A percentile compares a stretch with the other conserved stretches of the same genome.
Conservation (phyloP, 2,797 vertebrate species). For the Carapus acus region DNA sequence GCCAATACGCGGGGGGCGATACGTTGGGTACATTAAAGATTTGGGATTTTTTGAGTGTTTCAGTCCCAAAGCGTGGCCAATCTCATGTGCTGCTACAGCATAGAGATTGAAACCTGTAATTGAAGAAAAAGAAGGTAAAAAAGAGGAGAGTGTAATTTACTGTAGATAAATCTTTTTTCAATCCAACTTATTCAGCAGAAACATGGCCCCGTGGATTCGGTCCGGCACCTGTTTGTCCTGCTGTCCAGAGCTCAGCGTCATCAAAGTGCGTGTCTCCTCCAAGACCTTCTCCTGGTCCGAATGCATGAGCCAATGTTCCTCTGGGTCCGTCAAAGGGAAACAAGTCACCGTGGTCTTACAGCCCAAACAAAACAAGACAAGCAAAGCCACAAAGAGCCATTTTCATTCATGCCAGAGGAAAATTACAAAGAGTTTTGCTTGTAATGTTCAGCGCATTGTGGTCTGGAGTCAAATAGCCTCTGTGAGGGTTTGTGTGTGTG, state of each 20-base stretch:
- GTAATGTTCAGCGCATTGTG: slow-evolving; percentile 6
- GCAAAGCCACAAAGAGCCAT: slow-evolving; percentile 42
- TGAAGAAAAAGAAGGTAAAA: slow-evolving; percentile 8
- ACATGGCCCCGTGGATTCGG: too few relatives aligned
- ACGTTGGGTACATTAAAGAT: slow-evolving; percentile 77
- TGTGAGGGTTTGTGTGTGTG: not conserved
- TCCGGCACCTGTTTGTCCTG: slow-evolving; percentile 54
- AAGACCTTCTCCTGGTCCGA: slow-evolving; percentile 61
- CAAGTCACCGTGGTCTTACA: slow-evolving; percentile 70
- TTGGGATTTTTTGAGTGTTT: slow-evolving; percentile 72
- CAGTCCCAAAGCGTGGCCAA: slow-evolving; percentile 79
- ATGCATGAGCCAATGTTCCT: slow-evolving; percentile 75
- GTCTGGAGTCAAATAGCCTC: slow-evolving; percentile 22
- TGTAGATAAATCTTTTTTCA: too few relatives aligned
- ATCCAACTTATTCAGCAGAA: not conserved
- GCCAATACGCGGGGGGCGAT: slow-evolving; percentile 51
- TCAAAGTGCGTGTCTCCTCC: slow-evolving; percentile 79
- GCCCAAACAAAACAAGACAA: slow-evolving; percentile 37
- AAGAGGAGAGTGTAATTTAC: too few relatives aligned
- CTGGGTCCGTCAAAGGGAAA: slow-evolving; percentile 76
- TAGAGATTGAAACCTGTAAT: slow-evolving; percentile 71
- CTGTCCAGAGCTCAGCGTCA: slow-evolving; percentile 72
- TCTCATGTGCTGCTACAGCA: slow-evolving; percentile 75
- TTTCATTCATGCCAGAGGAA: slow-evolving; percentile 30
- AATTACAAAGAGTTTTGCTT: slow-evolving; percentile 41